These are phyloP conservation scores for Amiota minor DNA, from an alignment of 2,888 invertebrate genomes.

Conservation along the genomic window DNA sequence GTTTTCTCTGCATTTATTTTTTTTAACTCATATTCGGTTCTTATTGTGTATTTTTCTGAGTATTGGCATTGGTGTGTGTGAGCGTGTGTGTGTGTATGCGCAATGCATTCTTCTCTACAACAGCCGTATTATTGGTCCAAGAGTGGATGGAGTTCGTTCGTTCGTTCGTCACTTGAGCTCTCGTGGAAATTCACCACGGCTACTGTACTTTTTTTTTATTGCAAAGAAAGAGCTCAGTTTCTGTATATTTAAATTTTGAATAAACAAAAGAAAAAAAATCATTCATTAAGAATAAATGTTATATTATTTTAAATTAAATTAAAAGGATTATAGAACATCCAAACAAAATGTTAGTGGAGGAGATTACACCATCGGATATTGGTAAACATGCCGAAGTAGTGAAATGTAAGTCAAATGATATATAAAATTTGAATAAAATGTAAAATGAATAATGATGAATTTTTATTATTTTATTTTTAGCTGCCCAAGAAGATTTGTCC, in stretches of 20 bases:
- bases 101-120: constrained; percentile 10
- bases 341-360: constrained; percentile 70
- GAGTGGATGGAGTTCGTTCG: not conserved
- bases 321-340: constrained; percentile 30
- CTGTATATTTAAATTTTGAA: not conserved
- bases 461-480: constrained; percentile 70
- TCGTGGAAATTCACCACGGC: constrained; percentile 56
- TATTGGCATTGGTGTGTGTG: not conserved
- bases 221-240: not conserved
- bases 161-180: constrained; percentile 3
- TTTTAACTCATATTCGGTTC: not conserved
- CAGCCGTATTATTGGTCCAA: too few species aligned
- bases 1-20: constrained; percentile 16
- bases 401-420: constrained; percentile 74
- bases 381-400: constrained; percentile 78
- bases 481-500: constrained; percentile 84
- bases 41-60: constrained; percentile 21
- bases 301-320: constrained; percentile 45
- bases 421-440: not conserved
- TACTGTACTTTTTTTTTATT: constrained; percentile 59
- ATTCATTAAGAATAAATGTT: constrained; percentile 42
- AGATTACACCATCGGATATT: constrained; percentile 77
- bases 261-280: not conserved
- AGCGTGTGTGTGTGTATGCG: not conserved
- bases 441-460: not conserved